Evolutionary conservation across 2,797 vertebrate species (phyloP), one percentile per base, ranked within the genome.

Genomic region (Thripadectes ignobilis): DNA sequence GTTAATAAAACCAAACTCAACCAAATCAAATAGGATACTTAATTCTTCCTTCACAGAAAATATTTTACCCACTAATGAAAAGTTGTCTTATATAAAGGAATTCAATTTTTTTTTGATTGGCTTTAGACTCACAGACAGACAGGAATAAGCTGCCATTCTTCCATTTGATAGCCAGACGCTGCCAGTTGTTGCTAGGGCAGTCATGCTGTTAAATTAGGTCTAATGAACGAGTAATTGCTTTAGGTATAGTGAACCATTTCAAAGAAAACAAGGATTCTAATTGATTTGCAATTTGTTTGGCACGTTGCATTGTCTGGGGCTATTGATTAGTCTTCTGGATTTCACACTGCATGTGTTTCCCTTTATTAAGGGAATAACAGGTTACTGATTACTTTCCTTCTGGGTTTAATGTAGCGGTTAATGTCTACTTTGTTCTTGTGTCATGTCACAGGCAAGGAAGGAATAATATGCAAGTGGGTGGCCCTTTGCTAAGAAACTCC

Each of bases 341-440:
- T 98, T 98, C 98, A 99, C 99, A 98, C 98, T 98, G 99, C 99
- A 99, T 99, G 99, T 99, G 99, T 99, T 99, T 99, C 98, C 98
- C 99, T 99, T 99, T 99, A 99, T 99, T 99, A 99, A 98, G 98
- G 98, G 99, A 98, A 99, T 99, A 99, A 99, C 99, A 98, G 99
- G 98, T 98, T 99, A 98, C 99, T 99, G 99, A 99, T 99, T 99
- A 99, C 99, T 99, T 98, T 99, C 98, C 98, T 99, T 99, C 98
- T 90, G 98, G 98, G 98, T 99, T 99, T 99, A 99, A 99, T 99
- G 99, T 99, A 98, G 98, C 98, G 96, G 98, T 98, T 99, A 99
- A 99, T 99, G 99, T 99, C 99, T 98, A 99, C 99, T 99, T 99
- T 99, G 99, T 99, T 99, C 99, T 98, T 98, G 98, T 99, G 99